Percentiles rank a stretch among this genome's conserved stretches.
These are phyloP conservation scores for Beroe forskalii DNA, from an alignment of 37 sponge, comb jelly and placozoan genomes.

Conservation along the genomic window DNA sequence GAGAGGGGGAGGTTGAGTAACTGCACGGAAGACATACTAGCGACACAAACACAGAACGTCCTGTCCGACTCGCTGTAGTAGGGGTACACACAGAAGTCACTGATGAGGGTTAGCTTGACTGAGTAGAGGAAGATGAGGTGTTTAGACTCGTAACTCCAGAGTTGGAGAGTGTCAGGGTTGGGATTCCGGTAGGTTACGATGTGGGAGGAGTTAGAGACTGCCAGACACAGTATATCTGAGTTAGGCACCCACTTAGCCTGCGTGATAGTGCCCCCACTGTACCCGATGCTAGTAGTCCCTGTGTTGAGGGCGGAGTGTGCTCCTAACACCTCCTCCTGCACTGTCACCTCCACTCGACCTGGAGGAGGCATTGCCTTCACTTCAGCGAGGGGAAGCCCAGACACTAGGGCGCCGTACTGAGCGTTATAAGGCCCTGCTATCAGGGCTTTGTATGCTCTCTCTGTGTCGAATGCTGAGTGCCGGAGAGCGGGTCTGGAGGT, in stretches of 20 bases:
- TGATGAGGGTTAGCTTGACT: background rate
- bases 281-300: background rate
- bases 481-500: background rate
- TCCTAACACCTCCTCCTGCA: background rate
- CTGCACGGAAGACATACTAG: background rate
- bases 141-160: background rate
- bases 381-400: background rate
- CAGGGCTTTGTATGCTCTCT: background rate
- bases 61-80: background rate
- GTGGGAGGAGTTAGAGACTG: constrained; percentile 2
- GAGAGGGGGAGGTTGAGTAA: background rate
- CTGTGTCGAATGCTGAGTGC: background rate
- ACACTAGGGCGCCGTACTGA: background rate
- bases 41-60: background rate
- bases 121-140: background rate
- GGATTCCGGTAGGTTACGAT: background rate
- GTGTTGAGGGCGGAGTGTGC: background rate
- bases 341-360: background rate
- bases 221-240: background rate
- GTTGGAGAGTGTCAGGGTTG: background rate
- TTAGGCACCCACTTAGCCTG: background rate
- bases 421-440: background rate
- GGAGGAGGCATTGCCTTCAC: background rate
- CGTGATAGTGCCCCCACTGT: background rate
- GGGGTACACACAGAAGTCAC: background rate